These are phyloP conservation scores for Rynchops niger DNA, from an alignment of 2,113 vertebrate genomes.

Conservation along the genomic window DNA sequence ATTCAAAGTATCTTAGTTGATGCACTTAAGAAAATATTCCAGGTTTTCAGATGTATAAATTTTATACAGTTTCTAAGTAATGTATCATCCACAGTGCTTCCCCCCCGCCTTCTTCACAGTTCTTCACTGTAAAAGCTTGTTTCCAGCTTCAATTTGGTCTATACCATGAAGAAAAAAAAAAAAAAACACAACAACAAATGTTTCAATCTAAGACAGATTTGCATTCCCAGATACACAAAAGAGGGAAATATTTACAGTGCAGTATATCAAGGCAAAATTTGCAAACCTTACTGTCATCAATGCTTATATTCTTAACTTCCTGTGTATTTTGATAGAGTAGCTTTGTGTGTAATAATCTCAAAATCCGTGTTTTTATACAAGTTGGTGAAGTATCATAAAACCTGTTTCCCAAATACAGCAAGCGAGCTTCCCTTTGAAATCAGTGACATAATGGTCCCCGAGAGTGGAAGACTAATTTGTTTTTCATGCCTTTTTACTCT, in stretches of 20 bases:
- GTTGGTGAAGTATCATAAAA: neutral
- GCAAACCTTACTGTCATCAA: neutral
- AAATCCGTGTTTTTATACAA: neutral
- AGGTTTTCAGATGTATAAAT: neutral
- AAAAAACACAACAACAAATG: neutral
- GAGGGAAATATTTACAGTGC: neutral
- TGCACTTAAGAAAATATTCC: neutral
- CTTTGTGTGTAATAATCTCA: neutral
- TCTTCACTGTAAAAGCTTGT: neutral
- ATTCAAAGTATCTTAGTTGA: neutral
- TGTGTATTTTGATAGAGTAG: neutral
- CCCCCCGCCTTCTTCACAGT: neutral
- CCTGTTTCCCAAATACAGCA: neutral
- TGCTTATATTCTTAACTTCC: neutral
- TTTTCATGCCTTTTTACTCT: neutral
- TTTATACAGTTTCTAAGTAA: neutral
- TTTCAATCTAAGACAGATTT: neutral
- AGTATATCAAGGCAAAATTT: neutral
- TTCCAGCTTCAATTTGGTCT: neutral
- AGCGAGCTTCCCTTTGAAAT: neutral
- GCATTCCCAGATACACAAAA: neutral
- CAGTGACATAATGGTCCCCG: neutral
- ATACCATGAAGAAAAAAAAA: neutral
- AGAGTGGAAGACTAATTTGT: neutral
- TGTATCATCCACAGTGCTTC: neutral